Conservation (phyloP, 2,888 invertebrate genomes). For the Ornithoptera alexandrae region DNA sequence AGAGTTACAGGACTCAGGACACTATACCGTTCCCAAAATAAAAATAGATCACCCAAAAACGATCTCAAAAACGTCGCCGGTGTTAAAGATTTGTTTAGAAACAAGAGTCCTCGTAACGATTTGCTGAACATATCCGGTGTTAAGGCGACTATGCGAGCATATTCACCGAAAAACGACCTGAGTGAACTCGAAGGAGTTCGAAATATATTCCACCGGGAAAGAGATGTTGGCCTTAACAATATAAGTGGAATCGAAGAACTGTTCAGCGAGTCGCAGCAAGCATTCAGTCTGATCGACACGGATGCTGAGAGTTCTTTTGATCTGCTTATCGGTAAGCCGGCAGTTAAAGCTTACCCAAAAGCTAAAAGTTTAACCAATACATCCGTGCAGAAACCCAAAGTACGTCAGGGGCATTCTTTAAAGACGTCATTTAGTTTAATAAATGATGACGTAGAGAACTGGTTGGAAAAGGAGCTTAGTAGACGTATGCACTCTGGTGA, state of each 20-base stretch:
- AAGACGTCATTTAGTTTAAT: conserved; percentile 46
- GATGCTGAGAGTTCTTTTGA: conserved; percentile 51
- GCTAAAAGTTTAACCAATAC: conserved; percentile 52
- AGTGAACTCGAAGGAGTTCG: conserved; percentile 57
- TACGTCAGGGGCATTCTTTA: conserved; percentile 42
- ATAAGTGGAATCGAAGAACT: conserved; percentile 64
- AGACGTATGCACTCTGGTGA: conserved; percentile 39
- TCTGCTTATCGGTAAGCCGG: conserved; percentile 50
- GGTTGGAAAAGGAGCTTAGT: conserved; percentile 53
- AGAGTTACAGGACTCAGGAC: conserved; percentile 48
- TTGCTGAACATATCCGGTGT: conserved; percentile 62
- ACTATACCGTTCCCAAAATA: conserved; percentile 40
- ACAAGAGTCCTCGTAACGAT: conserved; percentile 53
- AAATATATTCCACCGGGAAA: conserved; percentile 44
- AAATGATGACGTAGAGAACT: conserved; percentile 50
- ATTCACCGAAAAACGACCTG: conserved; percentile 56
- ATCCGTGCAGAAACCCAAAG: conserved; percentile 35
- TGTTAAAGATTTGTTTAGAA: conserved; percentile 53
- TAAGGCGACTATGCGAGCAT: conserved; percentile 43
- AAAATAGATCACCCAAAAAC: conserved; percentile 52
- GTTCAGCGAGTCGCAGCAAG: conserved; percentile 45
- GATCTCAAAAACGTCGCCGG: conserved; percentile 61
- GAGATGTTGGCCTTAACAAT: conserved; percentile 42
- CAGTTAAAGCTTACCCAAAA: conserved; percentile 52
- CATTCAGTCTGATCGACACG: conserved; percentile 33